Evolutionary conservation across 2,888 invertebrate species (phyloP).

Genomic region (Stictocephala bisonia): DNA sequence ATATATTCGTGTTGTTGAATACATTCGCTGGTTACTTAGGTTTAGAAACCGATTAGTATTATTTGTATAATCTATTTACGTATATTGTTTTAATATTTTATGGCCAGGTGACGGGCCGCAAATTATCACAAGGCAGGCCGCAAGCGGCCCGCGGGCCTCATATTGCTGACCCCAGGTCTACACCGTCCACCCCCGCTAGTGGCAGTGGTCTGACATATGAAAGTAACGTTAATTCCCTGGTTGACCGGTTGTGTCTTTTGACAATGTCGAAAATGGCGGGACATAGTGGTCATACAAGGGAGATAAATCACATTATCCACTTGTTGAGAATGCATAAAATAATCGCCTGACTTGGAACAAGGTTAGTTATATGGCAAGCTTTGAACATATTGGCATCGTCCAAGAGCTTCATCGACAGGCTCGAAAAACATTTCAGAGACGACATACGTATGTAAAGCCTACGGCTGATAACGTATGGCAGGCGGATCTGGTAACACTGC

Average conservation of each 20-base stretch:
- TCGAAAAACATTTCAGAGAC: slow-evolving; percentile 62
- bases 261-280: slow-evolving; percentile 11
- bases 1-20: too few species aligned
- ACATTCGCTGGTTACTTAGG: too few species aligned
- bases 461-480: slow-evolving; percentile 65
- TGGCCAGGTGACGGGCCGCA: too few species aligned
- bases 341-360: background rate
- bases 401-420: slow-evolving; percentile 63
- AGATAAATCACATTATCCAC: slow-evolving; percentile 20
- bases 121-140: too few species aligned
- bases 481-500: slow-evolving; percentile 64
- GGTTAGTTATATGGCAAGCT: slow-evolving; percentile 50
- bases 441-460: slow-evolving; percentile 62
- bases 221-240: background rate
- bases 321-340: background rate
- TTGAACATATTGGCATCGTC: too few species aligned
- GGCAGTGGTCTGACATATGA: background rate
- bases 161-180: too few species aligned
- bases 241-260: background rate
- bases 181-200: background rate
- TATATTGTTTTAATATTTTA: too few species aligned
- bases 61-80: too few species aligned
- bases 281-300: background rate
- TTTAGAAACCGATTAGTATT: too few species aligned
- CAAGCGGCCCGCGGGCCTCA: too few species aligned